Conservation (phyloP, 2,888 invertebrate species). For the Cerceris rybyensis region DNA sequence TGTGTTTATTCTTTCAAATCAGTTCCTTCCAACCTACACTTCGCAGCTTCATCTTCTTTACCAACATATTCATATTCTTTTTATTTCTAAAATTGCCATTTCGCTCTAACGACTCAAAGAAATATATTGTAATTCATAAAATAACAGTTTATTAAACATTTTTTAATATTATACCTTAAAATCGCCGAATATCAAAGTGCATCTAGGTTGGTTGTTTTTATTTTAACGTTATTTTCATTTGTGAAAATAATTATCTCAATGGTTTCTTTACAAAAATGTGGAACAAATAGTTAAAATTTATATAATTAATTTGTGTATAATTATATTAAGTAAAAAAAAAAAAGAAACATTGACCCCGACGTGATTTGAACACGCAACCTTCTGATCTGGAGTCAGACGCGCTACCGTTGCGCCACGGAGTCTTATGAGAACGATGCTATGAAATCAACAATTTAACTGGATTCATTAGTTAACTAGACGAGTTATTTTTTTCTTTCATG, state of each 20-base stretch:
- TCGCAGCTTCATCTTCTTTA: no score
- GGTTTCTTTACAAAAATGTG: not conserved
- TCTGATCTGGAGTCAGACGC: constrained; percentile 99
- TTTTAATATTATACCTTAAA: not conserved
- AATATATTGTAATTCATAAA: no score
- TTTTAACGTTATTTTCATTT: no score
- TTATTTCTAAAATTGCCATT: no score
- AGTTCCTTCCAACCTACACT: no score
- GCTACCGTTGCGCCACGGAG: constrained; percentile 99
- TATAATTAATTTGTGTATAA: not conserved
- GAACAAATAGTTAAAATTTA: not conserved
- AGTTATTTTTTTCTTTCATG: not conserved
- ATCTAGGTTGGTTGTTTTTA: no score
- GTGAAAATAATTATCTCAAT: no score
- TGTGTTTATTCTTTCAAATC: no score
- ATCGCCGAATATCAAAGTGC: not conserved
- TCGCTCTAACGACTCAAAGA: no score
- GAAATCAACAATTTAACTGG: not conserved
- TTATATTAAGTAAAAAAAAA: not conserved
- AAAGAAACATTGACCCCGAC: constrained; percentile 89
- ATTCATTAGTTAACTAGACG: not conserved
- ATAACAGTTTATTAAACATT: no score
- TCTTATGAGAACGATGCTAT: constrained; percentile 78
- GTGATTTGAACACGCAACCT: constrained; percentile 99
- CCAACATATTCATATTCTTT: no score